Evolutionary conservation across 92 coral and sea anemone genomes (phyloP), one percentile per base, ranked within the genome.

Genomic region (Zoanthus gigantus): DNA sequence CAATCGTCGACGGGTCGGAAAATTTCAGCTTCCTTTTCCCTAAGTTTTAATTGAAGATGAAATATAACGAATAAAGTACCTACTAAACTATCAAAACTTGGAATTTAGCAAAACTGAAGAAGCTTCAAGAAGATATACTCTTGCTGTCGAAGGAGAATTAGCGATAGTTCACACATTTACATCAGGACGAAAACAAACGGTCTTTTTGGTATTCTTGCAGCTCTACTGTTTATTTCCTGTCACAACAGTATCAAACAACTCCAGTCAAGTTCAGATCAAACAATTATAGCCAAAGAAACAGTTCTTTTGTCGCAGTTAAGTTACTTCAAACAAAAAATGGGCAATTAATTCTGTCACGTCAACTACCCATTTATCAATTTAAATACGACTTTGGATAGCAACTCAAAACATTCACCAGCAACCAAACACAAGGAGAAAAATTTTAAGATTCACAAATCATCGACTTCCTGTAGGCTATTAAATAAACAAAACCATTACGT

Each of bases 281-380:
- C 85, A 81, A 81, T 81, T 81, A 65, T 81, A 65, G 32, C 75
- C 85, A 67, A 81, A 81, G 85, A 81, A 81, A 65, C 61, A 81
- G 74, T 81, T 18, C 74, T 37, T 67, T 65, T 81, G 85, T 81
- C 73, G 85, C 75, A 81, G 85, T 81, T 81, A 66, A 81, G 85
- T 81, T 81, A 66, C 56, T 65, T 67, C 85, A 81, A 81, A 81
- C 85, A 81, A 69, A 67, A 81, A 81, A 56, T 71, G 71, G 75
- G 74, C 85, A 81, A 48, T 66, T 81, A 81, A 48, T 66, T 81
- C 75, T 81, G 85, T 81, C 85, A 81, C 85, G 85, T 81, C 85
- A 81, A 69, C 66, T 81, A 47, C 47, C 52, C 85, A 81, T 66
- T 66, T 81, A 67, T 66, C 85, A 81, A 65, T 81, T 77, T 65